Base-by-base conservation (phyloP, 2,113 vertebrate species). In the Morone chrysops region DNA sequence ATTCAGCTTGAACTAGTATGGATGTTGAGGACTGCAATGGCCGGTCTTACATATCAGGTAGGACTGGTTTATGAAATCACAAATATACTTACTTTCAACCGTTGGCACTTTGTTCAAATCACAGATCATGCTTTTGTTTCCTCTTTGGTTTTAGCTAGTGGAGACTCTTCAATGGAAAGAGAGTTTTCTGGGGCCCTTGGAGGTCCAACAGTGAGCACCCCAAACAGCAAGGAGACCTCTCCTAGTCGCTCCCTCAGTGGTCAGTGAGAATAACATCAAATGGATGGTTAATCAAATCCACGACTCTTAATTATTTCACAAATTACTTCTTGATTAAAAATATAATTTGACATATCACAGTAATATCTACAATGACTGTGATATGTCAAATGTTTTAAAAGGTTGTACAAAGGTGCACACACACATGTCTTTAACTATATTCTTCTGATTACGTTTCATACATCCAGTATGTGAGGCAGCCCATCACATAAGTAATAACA, bases 11-110 rank as follows among this genome's bases (percentile, higher is more conserved):
- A 94, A 92, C 91, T 93, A 97, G 92, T 92, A 99, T 99, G 98
- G 97, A 99, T 92, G 94, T 95, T 93, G 97, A 99, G 89, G 97
- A 98, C 95, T 97, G 96, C 94, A 98, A 98, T 96, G 97, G 96
- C 86, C 96, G 94, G 78, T 95, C 96, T 75, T 97, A 95, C 93
- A 94, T 97, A 89, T 97, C 97, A 94, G 98, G 98, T 99, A 96
- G 41, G 78, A 10, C n/a, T 36, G 75, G 20, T 76, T 67, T 66
- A 31, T 31, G 31, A 31, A 10, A 22, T 65, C 17, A 69, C 8
- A 60, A 5, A 74, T 75, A 18, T 12, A 51, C 12, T 54, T 31
- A 4, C 2, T n/a, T 60, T 70, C 2, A 63, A 12, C 61, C 12
- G 12, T 38, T 48, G 57, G 22, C 10, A 31, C 75, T 20, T 16